phyloP scores from a whole-genome alignment of 2,797 vertebrate species.

The Cetoscarus ocellatus region DNA sequence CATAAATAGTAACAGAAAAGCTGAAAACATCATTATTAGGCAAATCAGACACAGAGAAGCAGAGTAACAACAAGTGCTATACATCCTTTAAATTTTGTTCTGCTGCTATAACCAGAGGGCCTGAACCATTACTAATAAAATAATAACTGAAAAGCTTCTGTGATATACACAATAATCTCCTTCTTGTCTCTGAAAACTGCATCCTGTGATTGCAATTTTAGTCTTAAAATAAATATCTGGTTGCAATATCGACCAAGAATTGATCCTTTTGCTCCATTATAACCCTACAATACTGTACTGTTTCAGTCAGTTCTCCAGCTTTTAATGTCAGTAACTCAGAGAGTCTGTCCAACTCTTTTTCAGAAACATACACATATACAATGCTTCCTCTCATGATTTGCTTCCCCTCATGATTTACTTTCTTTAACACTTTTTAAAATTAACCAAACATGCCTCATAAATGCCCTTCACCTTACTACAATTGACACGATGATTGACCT shows the following conservation, averaged over 20 bases:
- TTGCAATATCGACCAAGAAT: conserved; percentile 42
- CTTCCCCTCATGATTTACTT: conserved; percentile 2
- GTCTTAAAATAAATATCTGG: conserved; percentile 64
- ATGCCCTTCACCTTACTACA: conserved; percentile 9
- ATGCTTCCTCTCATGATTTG: conserved; percentile 6
- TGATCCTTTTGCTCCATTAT: conserved; percentile 34
- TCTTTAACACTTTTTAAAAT: conserved; percentile 1
- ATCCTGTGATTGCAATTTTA: conserved; percentile 44
- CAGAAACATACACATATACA: conserved; percentile 13
- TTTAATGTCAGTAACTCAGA: background rate
- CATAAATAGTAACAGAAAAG: conserved; percentile 74
- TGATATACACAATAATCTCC: conserved; percentile 3
- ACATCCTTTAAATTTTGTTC: conserved; percentile 21
- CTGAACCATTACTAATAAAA: background rate
- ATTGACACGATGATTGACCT: conserved; percentile 17
- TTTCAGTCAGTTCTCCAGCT: conserved; percentile 18
- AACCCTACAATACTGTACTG: conserved; percentile 37
- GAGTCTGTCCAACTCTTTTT: background rate
- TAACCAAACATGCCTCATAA: conserved; percentile 1
- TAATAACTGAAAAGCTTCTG: conserved; percentile 13
- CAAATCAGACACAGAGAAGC: conserved; percentile 12
- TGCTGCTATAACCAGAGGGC: conserved; percentile 30
- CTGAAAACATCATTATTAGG: conserved; percentile 27
- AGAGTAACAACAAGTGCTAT: conserved; percentile 34
- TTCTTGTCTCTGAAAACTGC: conserved; percentile 14